Base-by-base conservation (phyloP, 2,797 vertebrate species). In the Loris lydekkerianus region DNA sequence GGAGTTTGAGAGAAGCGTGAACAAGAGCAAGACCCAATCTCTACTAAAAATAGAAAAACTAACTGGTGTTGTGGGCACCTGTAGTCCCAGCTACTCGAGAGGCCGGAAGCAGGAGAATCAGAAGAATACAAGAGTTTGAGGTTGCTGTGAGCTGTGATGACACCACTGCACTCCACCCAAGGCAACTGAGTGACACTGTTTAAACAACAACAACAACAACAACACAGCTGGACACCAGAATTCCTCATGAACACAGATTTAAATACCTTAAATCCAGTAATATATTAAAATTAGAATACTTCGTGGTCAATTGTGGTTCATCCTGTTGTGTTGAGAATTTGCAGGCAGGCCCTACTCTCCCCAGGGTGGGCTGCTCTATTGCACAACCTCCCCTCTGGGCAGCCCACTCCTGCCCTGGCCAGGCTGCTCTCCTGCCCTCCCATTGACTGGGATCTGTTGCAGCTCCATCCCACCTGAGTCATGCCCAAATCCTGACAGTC, bases 281-380 rank as follows among this genome's bases (percentile, higher is more conserved):
- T 14, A 14, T 20, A 37, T 40, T 29, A 67, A 60, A 63, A 80
- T 85, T 72, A 56, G 46, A 63, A 53, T 31, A 20, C 2, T 14
- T 6, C 5, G 13, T 75, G 78, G 67, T 18, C 37, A 65, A 0
- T 9, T 27, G 58, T 14, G 75, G 18, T 43, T 86, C 76, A 34
- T 23, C 5, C 46, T 43, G 25, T 9, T 46, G 34, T n/a, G 78
- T 46, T 7, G n/a, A 72, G 27, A 72, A 15, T 34, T 43, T 67
- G 70, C 31, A n/a, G 21, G 56, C 17, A 77, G 63, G 21, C 10
- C 20, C 69, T 76, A 3, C 5, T 60, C 23, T 53, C 13, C 7
- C 6, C 1, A 0, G 1, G 23, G 5, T 7, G 43, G 53, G 15
- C 29, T 31, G 2, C 23, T 46, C 1, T 20, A 2, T 7, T 11